Conservation (phyloP, 2,797 vertebrate species). For the Chaetodon trifasciatus region DNA sequence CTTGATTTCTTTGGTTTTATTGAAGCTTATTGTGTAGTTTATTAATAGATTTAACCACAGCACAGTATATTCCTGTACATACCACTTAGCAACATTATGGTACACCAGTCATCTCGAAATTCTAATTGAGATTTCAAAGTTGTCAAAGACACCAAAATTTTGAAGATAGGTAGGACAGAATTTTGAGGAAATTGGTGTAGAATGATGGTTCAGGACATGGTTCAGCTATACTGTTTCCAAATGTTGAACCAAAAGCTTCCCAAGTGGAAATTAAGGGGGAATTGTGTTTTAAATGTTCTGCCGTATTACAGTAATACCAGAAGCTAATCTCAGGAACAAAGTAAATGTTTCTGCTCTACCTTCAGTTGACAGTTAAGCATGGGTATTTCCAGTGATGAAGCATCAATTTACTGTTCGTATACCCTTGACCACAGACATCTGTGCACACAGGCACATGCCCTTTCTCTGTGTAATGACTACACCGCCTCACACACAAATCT, state of each 20-base stretch:
- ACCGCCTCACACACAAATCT: not conserved
- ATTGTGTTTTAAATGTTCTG: not conserved
- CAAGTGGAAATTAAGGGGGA: not conserved
- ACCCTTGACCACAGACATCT: not conserved
- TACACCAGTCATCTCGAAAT: too few relatives aligned
- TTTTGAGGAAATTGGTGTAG: not conserved
- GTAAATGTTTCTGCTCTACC: not conserved
- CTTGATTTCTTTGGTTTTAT: slow-evolving; percentile 4
- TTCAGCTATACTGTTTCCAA: too few relatives aligned
- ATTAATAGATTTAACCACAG: not conserved
- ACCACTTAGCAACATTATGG: not conserved
- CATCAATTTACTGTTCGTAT: not conserved
- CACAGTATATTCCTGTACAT: not conserved
- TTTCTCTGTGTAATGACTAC: slow-evolving; percentile 6
- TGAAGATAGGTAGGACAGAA: not conserved
- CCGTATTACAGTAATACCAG: not conserved
- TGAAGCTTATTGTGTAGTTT: not conserved
- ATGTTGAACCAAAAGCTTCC: not conserved
- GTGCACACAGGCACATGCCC: not conserved
- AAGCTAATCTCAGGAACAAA: not conserved
- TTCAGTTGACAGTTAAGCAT: not conserved
- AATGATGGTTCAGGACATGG: not conserved
- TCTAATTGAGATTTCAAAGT: not conserved
- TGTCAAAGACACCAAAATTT: not conserved
- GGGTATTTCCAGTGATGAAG: not conserved